These are phyloP conservation scores for Philypnodon macrostomus DNA, from an alignment of 2,797 vertebrate species.

Conservation along the genomic window DNA sequence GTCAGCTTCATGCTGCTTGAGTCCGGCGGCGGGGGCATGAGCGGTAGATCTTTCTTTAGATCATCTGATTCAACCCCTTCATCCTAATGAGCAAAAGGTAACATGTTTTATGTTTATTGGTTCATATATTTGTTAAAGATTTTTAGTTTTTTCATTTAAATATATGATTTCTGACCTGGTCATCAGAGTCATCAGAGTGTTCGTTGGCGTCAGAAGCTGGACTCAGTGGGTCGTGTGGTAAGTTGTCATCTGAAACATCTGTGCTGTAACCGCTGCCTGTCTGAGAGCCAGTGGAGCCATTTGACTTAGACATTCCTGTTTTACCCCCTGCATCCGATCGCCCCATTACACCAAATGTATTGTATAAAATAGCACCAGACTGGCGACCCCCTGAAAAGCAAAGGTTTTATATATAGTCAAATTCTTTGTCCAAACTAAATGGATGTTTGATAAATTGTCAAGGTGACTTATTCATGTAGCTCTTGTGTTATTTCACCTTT, in stretches of 20 bases:
- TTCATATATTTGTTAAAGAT: background rate
- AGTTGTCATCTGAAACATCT: conserved; percentile 93
- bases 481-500: conserved; percentile 79
- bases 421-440: background rate
- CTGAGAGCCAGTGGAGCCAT: conserved; percentile 92
- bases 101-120: background rate
- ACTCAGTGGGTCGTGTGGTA: conserved; percentile 85
- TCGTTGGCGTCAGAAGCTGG: conserved; percentile 83
- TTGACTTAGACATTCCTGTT: conserved; percentile 85
- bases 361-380: conserved; percentile 91
- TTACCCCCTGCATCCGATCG: conserved; percentile 78
- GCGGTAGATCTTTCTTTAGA: conserved; percentile 93
- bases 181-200: conserved; percentile 91
- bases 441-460: background rate
- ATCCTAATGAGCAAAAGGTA: conserved; percentile 73
- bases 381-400: conserved; percentile 87
- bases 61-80: conserved; percentile 99
- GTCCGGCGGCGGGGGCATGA: conserved; percentile 95
- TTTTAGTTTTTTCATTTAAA: background rate
- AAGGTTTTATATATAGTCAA: background rate
- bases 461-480: background rate
- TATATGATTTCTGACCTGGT: conserved; percentile 80
- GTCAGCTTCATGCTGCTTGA: conserved; percentile 98
- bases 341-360: conserved; percentile 87
- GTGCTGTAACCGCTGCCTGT: conserved; percentile 98